Base-by-base conservation (phyloP, 2,797 vertebrate species). In the Periophthalmus magnuspinnatus region DNA sequence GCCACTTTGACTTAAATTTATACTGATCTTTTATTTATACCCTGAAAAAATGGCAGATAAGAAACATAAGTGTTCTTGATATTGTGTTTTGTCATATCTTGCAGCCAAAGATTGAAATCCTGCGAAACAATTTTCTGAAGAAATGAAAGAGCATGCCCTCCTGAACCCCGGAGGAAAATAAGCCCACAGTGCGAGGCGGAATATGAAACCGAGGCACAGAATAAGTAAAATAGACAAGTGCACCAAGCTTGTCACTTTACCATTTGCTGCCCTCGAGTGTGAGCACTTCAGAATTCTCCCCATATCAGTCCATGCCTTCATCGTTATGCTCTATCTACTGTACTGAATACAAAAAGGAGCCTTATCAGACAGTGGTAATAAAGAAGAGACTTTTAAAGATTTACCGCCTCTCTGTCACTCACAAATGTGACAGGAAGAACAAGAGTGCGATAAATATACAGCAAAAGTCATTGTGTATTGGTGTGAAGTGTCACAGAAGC, bases 61-160 rank as follows among this genome's bases (percentile, higher is more conserved):
- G 95, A 99, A 96, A 94, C 95, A 97, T 99, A 97, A 99, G 96
- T 96, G 96, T 96, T 98, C 95, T 95, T 98, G 96, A 98, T 98
- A 97, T 94, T 96, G 93, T 95, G 94, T 98, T 98, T 97, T 98
- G 96, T 97, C 96, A 97, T 97, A 96, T 96, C 95, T 94, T 90
- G 94, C 94, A 93, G 95, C 94, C 94, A 96, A 95, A 98, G 97
- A 99, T 99, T 99, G 98, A 99, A 99, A 99, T 97, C 95, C 96
- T 92, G 95, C 95, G 95, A 98, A 99, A 99, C 97, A 99, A 99
- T 99, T 99, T 99, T 99, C 98, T 96, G 94, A 94, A 95, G 95
- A 99, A 98, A 99, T 99, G 97, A 96, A 99, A 97, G 95, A 90
- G 94, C 92, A 79, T 98, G 96, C 95, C 97, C 97, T 96, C 86